A percentile compares a stretch with the other conserved stretches of the same genome.
These are phyloP conservation scores for Choloepus didactylus DNA, from an alignment of 2,797 vertebrate species.

Conservation along the genomic window DNA sequence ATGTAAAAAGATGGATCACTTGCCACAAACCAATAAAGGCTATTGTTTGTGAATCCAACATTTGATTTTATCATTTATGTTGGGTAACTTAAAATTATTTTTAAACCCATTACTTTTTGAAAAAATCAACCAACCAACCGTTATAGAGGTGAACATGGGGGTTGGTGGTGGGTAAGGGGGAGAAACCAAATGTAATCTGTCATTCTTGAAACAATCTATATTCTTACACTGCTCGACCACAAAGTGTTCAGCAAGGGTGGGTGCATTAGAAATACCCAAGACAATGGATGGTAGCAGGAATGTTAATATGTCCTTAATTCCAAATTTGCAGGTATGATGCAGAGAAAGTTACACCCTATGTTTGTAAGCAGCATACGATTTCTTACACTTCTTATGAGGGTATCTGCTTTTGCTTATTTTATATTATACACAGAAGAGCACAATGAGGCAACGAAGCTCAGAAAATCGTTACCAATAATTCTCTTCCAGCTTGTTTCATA, in stretches of 20 bases:
- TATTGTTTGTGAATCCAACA: conserved; percentile 87
- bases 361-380: conserved; percentile 58
- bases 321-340: not conserved
- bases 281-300: not conserved
- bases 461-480: conserved; percentile 74
- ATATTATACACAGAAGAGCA: conserved; percentile 8
- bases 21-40: conserved; percentile 88
- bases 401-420: conserved; percentile 25
- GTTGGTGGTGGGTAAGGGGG: not conserved
- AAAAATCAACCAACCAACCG: conserved; percentile 78
- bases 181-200: conserved; percentile 81
- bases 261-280: not conserved
- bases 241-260: conserved; percentile 44
- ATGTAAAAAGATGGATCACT: conserved; percentile 89
- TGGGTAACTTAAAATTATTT: conserved; percentile 87
- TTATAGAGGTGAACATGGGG: conserved; percentile 81
- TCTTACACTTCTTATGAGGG: not conserved
- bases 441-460: conserved; percentile 19
- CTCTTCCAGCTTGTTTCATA: conserved; percentile 23
- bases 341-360: conserved; percentile 30
- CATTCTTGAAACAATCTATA: conserved; percentile 78
- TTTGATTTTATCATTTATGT: conserved; percentile 84
- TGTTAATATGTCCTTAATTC: not conserved
- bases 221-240: conserved; percentile 72
- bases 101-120: conserved; percentile 86